Conservation (phyloP, 2,113 vertebrate species). For the Oreamnos americanus region DNA sequence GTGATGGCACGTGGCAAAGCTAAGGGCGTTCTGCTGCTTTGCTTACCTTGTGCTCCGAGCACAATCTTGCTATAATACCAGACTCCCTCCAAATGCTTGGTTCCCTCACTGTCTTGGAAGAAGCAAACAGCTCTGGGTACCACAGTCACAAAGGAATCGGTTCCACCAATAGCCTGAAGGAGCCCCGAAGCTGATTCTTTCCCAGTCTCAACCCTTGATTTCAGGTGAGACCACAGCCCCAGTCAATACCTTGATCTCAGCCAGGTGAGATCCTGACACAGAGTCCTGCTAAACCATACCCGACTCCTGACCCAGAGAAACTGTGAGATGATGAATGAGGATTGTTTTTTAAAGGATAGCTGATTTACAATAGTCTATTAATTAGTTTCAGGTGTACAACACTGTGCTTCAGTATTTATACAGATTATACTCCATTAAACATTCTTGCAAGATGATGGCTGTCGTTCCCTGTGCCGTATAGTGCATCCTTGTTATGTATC, state of each 20-base stretch:
- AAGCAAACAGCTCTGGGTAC: rapidly evolving
- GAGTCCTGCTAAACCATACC: neutral
- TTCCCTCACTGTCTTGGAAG: neutral
- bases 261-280: neutral
- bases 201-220: neutral
- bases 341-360: neutral
- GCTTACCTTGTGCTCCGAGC: rapidly evolving
- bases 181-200: too few relatives aligned
- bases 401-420: neutral
- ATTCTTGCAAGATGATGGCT: neutral
- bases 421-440: neutral
- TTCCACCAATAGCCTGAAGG: neutral
- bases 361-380: neutral
- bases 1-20: neutral
- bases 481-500: neutral
- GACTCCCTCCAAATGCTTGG: rapidly evolving
- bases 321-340: rapidly evolving
- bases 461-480: too few relatives aligned
- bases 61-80: neutral
- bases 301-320: neutral
- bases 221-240: neutral
- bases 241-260: too few relatives aligned
- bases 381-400: neutral
- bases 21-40: rapidly evolving
- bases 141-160: rapidly evolving